Percentiles rank a stretch among this genome's conserved stretches.
Conservation (phyloP, 2,888 invertebrate species). For the Ichneumoninae sp. region DNA sequence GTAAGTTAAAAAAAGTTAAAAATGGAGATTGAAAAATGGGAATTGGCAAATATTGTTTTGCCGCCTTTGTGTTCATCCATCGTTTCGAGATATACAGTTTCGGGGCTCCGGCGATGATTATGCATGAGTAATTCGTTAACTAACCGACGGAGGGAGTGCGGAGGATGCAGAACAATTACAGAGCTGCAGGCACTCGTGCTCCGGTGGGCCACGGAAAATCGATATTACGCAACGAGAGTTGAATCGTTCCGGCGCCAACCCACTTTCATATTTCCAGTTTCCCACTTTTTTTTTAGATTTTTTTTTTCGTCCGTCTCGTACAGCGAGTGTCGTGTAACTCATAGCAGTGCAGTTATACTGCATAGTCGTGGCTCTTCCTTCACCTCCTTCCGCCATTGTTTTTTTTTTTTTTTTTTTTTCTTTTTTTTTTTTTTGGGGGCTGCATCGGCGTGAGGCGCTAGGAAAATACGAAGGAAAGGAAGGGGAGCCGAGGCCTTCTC, state of each 20-base stretch:
- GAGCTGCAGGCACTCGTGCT: constrained; percentile 34
- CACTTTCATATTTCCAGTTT: constrained; percentile 73
- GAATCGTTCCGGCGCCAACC: constrained; percentile 71
- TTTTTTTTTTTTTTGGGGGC: constrained; percentile 58
- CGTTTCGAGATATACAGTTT: neutral
- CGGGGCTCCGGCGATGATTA: neutral
- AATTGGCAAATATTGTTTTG: neutral
- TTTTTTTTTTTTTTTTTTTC: constrained; percentile 60
- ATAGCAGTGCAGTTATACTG: neutral
- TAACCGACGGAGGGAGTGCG: neutral
- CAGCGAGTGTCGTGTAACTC: constrained; percentile 29
- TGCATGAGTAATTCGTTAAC: constrained; percentile 33
- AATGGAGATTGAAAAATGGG: neutral
- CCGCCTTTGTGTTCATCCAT: too few relatives aligned
- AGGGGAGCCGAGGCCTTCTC: constrained; percentile 2
- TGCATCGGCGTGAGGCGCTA: constrained; percentile 11
- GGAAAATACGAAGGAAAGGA: constrained; percentile 13
- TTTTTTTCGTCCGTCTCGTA: constrained; percentile 36
- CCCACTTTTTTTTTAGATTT: constrained; percentile 58
- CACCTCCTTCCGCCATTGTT: constrained; percentile 45
- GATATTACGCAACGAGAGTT: constrained; percentile 68
- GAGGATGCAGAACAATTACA: constrained; percentile 57
- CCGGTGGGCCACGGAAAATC: constrained; percentile 59
- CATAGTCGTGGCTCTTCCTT: constrained; percentile 29
- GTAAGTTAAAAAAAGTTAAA: neutral